Percentiles rank a stretch among this genome's conserved stretches.
These are phyloP conservation scores for Patiria pectinifera DNA, from an alignment of 53 echinoderm and acorn worm genomes.

Conservation along the genomic window DNA sequence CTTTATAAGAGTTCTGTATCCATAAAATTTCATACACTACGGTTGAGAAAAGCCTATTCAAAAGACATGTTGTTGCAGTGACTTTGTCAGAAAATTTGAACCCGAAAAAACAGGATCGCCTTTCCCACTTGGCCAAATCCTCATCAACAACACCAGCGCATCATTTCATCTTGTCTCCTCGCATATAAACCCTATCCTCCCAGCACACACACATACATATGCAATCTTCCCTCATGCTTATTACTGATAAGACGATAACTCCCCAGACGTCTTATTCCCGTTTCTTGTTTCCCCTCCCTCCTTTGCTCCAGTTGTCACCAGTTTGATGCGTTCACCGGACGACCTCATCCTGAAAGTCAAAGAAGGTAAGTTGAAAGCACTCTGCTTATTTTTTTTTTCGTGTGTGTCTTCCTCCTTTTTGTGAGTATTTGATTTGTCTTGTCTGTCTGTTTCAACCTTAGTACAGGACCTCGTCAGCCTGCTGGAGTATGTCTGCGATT, in stretches of 20 bases:
- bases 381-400: background rate
- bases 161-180: background rate
- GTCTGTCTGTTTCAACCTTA: no score
- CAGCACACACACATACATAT: background rate
- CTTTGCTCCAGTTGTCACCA: conserved; percentile 84
- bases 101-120: no score
- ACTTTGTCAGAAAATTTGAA: no score
- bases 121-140: background rate
- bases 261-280: background rate
- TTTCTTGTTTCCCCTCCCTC: background rate
- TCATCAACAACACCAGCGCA: background rate
- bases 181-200: background rate
- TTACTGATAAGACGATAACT: background rate
- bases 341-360: conserved; percentile 88
- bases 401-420: background rate
- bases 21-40: no score
- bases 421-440: background rate
- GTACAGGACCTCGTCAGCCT: no score
- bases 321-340: conserved; percentile 96
- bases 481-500: no score
- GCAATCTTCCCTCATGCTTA: background rate
- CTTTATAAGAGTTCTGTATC: no score
- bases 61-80: no score
- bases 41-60: no score
- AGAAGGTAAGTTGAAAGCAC: conserved; percentile 75